phyloP scores from a whole-genome alignment of 1,140 invertebrate genomes.

The Brachionus angularis region DNA sequence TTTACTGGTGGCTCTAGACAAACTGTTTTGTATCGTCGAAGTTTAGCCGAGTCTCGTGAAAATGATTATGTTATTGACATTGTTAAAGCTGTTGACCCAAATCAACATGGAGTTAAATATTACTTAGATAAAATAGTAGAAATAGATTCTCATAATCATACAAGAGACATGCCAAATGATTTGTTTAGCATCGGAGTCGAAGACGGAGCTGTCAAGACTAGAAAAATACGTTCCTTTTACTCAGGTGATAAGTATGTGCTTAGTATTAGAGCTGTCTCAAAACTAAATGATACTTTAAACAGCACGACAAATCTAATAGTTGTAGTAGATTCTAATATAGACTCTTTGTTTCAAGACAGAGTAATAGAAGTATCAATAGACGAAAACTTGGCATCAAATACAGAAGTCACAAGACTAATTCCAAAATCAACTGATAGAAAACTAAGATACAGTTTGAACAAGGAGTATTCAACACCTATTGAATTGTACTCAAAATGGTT shows the following conservation, averaged over 20 bases:
- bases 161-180: constrained; percentile 3
- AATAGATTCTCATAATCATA: constrained; percentile 1
- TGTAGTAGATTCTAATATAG: constrained; percentile 7
- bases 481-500: constrained; percentile 20
- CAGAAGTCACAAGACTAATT: background rate
- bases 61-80: constrained; percentile 34
- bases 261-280: background rate
- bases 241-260: constrained; percentile 5
- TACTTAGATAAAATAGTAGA: constrained; percentile 15
- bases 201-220: constrained; percentile 28
- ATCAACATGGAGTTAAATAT: constrained; percentile 29
- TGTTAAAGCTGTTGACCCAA: constrained; percentile 30
- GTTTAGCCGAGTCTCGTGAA: constrained; percentile 3
- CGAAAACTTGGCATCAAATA: constrained; percentile 5
- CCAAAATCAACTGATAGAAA: background rate
- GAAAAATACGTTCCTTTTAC: constrained; percentile 28
- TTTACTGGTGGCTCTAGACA: background rate
- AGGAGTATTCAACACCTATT: background rate
- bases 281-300: constrained; percentile 4
- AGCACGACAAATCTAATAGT: constrained; percentile 11
- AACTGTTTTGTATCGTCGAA: background rate
- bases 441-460: constrained; percentile 3
- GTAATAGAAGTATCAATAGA: background rate
- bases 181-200: constrained; percentile 17
- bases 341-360: constrained; percentile 22